These are phyloP conservation scores for Salminus brasiliensis DNA, from an alignment of 2,113 vertebrate species.

Conservation along the genomic window DNA sequence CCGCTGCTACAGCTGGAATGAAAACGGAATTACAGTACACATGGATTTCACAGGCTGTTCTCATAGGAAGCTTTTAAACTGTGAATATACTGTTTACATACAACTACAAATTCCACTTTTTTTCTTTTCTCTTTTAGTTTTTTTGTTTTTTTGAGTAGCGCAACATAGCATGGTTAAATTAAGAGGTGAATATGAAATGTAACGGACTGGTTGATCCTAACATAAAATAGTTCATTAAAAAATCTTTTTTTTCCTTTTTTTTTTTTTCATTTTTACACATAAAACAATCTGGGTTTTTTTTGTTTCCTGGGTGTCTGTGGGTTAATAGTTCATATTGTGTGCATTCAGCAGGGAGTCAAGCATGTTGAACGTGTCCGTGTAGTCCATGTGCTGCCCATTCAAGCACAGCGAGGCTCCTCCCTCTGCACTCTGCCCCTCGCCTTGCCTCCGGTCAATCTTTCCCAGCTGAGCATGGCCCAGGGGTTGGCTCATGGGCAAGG, in stretches of 20 bases:
- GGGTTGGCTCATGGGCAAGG: slow-evolving; percentile 84
- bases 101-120: slow-evolving; percentile 25
- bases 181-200: slow-evolving; percentile 42
- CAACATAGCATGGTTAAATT: slow-evolving; percentile 47
- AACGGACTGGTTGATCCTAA: slow-evolving; percentile 36
- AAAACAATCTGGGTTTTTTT: slow-evolving; percentile 14
- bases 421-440: slow-evolving; percentile 89
- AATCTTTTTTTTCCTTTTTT: slow-evolving; percentile 5
- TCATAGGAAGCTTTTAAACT: slow-evolving; percentile 27
- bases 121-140: slow-evolving; percentile 36
- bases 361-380: slow-evolving; percentile 99
- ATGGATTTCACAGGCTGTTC: slow-evolving; percentile 28
- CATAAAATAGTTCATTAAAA: slow-evolving; percentile 36
- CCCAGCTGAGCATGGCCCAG: slow-evolving; percentile 90
- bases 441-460: slow-evolving; percentile 87
- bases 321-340: slow-evolving; percentile 97
- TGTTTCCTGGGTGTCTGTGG: slow-evolving; percentile 1
- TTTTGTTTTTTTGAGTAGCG: slow-evolving; percentile 20
- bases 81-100: slow-evolving; percentile 20
- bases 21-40: slow-evolving; percentile 11
- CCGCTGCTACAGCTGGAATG: slow-evolving; percentile 19
- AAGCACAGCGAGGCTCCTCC: slow-evolving; percentile 82
- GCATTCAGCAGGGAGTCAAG: slow-evolving; percentile 99
- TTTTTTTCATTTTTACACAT: slow-evolving; percentile 20
- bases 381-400: slow-evolving; percentile 97